Evolutionary conservation across 1,140 invertebrate genomes (phyloP).

Genomic region (Adoxophyes honmai): DNA sequence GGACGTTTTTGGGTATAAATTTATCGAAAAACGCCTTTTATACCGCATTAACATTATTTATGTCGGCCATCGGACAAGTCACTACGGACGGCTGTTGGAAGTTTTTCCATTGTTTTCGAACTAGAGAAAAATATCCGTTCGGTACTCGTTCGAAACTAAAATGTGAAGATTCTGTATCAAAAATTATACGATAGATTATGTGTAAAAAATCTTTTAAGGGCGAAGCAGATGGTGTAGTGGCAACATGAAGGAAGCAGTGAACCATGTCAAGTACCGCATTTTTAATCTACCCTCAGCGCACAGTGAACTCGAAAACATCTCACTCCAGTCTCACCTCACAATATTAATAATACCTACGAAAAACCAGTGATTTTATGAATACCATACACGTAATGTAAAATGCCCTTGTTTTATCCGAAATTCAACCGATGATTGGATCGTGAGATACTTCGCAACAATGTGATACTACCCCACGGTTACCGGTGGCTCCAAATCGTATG

Average conservation of each 20-base stretch:
- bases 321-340: background rate
- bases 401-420: slow-evolving; percentile 20
- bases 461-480: slow-evolving; percentile 8
- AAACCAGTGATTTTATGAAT: slow-evolving; percentile 41
- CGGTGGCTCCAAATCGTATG: background rate
- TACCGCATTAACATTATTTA: slow-evolving; percentile 68
- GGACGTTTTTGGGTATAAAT: slow-evolving; percentile 60
- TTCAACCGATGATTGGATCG: background rate
- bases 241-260: no score
- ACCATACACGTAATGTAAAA: slow-evolving; percentile 46
- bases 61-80: slow-evolving; percentile 24
- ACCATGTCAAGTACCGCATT: no score
- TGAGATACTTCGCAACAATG: slow-evolving; percentile 18
- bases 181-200: no score
- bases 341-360: no score
- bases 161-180: background rate
- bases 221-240: no score
- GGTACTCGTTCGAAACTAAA: no score
- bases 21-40: slow-evolving; percentile 69
- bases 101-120: slow-evolving; percentile 2
- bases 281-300: no score
- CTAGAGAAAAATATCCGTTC: no score
- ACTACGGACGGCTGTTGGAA: slow-evolving; percentile 1
- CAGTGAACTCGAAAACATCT: no score
- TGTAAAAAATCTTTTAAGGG: no score